A percentile compares a stretch with the other conserved stretches of the same genome.
phyloP scores from a whole-genome alignment of 2,113 vertebrate species.

The Eretmochelys imbricata region DNA sequence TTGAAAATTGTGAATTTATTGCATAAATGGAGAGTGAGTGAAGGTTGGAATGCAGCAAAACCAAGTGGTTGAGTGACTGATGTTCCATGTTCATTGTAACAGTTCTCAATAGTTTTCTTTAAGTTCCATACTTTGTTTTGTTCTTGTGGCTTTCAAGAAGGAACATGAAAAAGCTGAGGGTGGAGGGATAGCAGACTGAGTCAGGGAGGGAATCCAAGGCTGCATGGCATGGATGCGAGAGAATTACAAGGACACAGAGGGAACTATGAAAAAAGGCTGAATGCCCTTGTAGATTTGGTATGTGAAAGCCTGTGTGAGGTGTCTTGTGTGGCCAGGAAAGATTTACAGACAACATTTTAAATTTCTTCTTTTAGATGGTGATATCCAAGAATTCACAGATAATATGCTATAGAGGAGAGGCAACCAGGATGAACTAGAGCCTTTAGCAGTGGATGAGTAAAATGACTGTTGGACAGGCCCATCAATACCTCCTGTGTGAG shows the following conservation, averaged over 20 bases:
- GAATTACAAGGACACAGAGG: neutral
- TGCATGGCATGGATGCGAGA: neutral
- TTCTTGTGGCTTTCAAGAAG: accelerated
- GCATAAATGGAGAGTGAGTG: neutral
- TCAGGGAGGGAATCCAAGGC: neutral
- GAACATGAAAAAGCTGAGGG: neutral
- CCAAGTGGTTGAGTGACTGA: neutral
- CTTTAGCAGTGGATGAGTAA: neutral
- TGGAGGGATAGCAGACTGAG: accelerated
- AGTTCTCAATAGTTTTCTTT: neutral
- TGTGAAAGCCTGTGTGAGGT: neutral
- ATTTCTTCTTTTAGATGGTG: neutral
- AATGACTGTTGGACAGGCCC: neutral
- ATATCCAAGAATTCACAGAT: neutral
- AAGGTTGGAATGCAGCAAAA: neutral
- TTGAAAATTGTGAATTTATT: neutral
- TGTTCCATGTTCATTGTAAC: neutral
- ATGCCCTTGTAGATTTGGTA: neutral
- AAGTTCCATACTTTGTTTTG: neutral
- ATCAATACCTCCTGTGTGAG: neutral
- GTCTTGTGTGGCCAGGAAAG: neutral
- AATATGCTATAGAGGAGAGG: neutral
- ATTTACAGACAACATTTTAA: neutral
- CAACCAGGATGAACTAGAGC: neutral
- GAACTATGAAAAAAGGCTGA: neutral